Base-by-base conservation (phyloP, 2,113 vertebrate species). In the Scomber colias region DNA sequence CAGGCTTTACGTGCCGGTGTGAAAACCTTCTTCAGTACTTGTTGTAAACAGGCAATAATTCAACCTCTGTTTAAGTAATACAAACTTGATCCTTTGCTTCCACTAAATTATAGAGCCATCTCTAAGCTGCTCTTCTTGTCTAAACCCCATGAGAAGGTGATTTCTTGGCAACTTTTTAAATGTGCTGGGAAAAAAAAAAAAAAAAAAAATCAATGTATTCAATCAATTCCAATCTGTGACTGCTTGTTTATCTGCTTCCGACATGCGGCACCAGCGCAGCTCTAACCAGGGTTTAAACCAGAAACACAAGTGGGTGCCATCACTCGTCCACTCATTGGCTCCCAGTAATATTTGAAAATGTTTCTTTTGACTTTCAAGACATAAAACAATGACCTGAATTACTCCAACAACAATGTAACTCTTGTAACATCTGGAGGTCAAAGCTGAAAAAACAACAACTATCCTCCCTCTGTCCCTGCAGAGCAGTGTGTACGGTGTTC, bases 401-500 rank as follows among this genome's bases (percentile, higher is more conserved):
- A 35, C 35, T 13, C 11, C 21, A 3, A 17, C 12, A 50, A 50
- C 12, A 6, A 13, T 2, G 14, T 31, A 3, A 12, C 21, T 21
- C 21, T 48, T 31, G n/a, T n/a, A 48, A 13, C 13, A 0, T 81
- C 3, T 45, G 15, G 45, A 46, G 19, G 16, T 56, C 40, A 40
- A 19, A 8, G 5, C 16, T 54, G 5, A 30, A n/a, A 62, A 67
- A 54, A n/a, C n/a, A 3, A 31, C 55, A 48, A 30, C 13, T 0
- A 35, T 13, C 12, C 3, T 0, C 17, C 15, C 30, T 8, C 17
- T 13, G 5, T 46, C 57, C 49, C 45, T 51, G 54, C 92, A 93
- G 96, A 88, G 87, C 95, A 0, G 95, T 95, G 79, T 94, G 93
- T 17, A 94, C 93, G 0, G 94, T 96, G 56, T 96, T 97, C 76